Evolutionary conservation across 2,888 invertebrate genomes (phyloP), one percentile per base, ranked within the genome.

Genomic region (Dicyrtoma fusca): DNA sequence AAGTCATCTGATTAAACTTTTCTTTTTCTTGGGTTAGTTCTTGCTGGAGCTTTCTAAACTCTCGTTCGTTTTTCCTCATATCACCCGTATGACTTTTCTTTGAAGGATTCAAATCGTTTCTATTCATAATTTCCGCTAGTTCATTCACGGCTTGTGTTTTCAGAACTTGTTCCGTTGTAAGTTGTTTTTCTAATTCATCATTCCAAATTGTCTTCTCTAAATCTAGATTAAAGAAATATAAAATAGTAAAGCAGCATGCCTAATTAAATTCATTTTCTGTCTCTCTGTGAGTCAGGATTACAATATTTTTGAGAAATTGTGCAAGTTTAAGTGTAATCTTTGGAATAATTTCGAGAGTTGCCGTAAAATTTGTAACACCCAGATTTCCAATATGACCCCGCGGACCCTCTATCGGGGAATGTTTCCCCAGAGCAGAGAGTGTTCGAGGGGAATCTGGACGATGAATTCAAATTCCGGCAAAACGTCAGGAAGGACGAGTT

Each of bases 101-200:
- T 72, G 83, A 83, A 82, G 89, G 90, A 85, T 92, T 90, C 83
- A 91, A 87, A 82, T 92, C 92, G 83, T 92, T 95, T 82, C 97
- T 89, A 84, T 96, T 95, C 92, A 98, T 92, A 75, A 98, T 93
- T 85, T 98, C 97, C 5, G 97, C 95, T 77, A 99, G 87, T 84
- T 98, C 98, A 85, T 97, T 95, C 77, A 98, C 95, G 65, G 97
- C 97, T 85, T 96, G 93, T 83, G 92, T 91, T 83, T 94, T 95
- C 82, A 95, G 87, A 82, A 95, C 85, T 82, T 90, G 90, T 85
- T 95, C 95, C 23, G 90, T 92, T 84, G 92, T 91, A 82, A 95
- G 87, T 84, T 93, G 94, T 83, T 91, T 90, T 80, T 92, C 91
- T 64, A 93, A 88, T 82, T 95, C 94, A 75, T 92, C 92, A 97